A percentile compares a stretch with the other conserved stretches of the same genome.
Conservation (phyloP, 2,888 invertebrate genomes). For the Acanthoscelides obtectus region DNA sequence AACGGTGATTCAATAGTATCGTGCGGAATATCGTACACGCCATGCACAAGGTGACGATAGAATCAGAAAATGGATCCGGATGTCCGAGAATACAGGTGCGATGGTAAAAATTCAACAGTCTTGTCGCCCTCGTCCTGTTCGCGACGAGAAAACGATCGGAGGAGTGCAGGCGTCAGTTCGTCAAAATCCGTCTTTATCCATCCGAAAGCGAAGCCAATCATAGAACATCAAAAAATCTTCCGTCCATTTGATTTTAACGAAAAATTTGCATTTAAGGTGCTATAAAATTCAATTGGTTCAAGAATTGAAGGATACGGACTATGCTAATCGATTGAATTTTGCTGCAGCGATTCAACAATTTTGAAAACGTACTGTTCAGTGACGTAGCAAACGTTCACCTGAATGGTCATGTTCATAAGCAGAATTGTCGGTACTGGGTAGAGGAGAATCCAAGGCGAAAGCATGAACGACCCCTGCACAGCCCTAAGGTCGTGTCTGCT, state of each 20-base stretch:
- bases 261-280: too few relatives aligned
- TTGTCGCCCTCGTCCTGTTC: neutral
- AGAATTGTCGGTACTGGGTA: too few relatives aligned
- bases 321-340: slow-evolving; percentile 1
- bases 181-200: too few relatives aligned
- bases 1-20: neutral
- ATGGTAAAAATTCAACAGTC: slow-evolving; percentile 1
- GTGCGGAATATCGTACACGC: neutral
- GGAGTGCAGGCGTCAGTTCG: too few relatives aligned
- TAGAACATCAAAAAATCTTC: neutral
- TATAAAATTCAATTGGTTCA: too few relatives aligned
- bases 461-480: neutral
- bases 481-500: neutral
- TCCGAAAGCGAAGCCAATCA: neutral
- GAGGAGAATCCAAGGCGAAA: too few relatives aligned
- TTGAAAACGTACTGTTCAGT: too few relatives aligned
- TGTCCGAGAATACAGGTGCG: neutral
- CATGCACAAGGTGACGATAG: slow-evolving; percentile 1
- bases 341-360: too few relatives aligned
- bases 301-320: neutral
- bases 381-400: neutral
- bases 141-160: neutral
- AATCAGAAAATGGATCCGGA: neutral
- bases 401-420: neutral
- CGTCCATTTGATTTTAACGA: neutral